These are phyloP conservation scores for Masnerella sp. DNA, from an alignment of 2,888 invertebrate species.

Conservation along the genomic window DNA sequence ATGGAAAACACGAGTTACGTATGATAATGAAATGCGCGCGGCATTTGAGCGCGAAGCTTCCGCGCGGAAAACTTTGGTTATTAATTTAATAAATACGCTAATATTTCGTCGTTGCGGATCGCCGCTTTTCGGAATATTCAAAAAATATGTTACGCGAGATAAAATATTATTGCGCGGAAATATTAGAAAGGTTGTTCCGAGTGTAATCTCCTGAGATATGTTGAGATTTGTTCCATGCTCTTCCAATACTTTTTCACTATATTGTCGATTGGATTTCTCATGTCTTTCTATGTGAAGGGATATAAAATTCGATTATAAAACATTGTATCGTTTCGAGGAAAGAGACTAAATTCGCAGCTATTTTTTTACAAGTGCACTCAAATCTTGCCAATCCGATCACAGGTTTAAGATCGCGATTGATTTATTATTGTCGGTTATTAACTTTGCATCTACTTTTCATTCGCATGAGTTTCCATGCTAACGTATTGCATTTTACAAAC, in stretches of 20 bases:
- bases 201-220: constrained; percentile 48
- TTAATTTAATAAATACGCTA: constrained; percentile 8
- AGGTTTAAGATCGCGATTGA: constrained; percentile 6
- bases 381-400: constrained; percentile 20
- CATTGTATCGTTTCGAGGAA: constrained; percentile 30
- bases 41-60: neutral
- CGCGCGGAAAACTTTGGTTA: neutral
- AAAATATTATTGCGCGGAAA: constrained; percentile 51
- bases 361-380: constrained; percentile 28
- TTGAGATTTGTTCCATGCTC: constrained; percentile 51
- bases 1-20: constrained; percentile 7
- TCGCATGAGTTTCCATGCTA: too few relatives aligned
- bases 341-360: constrained; percentile 23
- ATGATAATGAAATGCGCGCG: constrained; percentile 10
- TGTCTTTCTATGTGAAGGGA: constrained; percentile 45
- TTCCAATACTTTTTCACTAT: constrained; percentile 48
- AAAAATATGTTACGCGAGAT: constrained; percentile 35
- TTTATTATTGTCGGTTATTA: too few relatives aligned
- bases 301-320: constrained; percentile 52
- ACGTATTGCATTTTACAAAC: too few relatives aligned
- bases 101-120: neutral
- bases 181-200: constrained; percentile 50
- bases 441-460: too few relatives aligned
- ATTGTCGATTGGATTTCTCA: constrained; percentile 52
- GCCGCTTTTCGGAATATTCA: constrained; percentile 38